A percentile compares a stretch with the other conserved stretches of the same genome.
These are phyloP conservation scores for Schizaphis graminum DNA, from an alignment of 2,888 invertebrate species.

Conservation along the genomic window DNA sequence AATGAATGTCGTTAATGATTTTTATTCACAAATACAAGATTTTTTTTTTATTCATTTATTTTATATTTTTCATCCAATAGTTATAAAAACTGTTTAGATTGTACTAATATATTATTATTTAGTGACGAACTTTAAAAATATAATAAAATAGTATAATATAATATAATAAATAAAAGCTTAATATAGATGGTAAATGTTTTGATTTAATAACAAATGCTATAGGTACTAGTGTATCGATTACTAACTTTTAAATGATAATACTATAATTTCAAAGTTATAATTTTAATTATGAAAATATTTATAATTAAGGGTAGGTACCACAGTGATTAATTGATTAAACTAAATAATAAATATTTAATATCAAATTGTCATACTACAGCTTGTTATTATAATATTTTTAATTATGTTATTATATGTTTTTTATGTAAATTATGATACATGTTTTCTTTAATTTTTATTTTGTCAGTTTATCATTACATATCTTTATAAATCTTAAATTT, in stretches of 20 bases:
- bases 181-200: too few relatives aligned
- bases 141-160: too few relatives aligned
- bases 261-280: too few relatives aligned
- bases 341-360: neutral
- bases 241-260: too few relatives aligned
- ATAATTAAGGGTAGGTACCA: neutral
- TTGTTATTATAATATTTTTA: neutral
- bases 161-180: too few relatives aligned
- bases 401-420: neutral
- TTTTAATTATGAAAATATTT: neutral
- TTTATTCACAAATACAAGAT: neutral
- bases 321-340: neutral
- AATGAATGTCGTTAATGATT: neutral
- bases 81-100: too few relatives aligned
- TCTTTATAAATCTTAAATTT: neutral
- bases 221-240: too few relatives aligned
- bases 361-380: neutral
- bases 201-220: too few relatives aligned
- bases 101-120: too few relatives aligned
- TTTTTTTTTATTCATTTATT: neutral
- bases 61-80: neutral
- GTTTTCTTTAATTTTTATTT: neutral
- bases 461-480: neutral
- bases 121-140: too few relatives aligned
- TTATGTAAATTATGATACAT: neutral